Evolutionary conservation across 2,797 vertebrate genomes (phyloP).

Genomic region (Myripristis murdjan): DNA sequence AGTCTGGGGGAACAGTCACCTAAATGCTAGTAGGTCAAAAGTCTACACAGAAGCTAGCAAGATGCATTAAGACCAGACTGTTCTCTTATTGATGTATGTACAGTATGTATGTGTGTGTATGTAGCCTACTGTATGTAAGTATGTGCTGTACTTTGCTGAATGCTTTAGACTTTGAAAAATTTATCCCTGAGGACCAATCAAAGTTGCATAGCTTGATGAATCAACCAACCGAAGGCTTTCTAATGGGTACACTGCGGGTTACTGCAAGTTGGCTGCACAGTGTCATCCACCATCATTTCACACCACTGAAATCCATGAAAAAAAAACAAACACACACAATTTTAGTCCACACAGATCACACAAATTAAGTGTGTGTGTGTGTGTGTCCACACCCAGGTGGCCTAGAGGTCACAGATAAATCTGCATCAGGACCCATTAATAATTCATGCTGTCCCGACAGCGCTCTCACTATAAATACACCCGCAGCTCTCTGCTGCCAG

Average conservation of each 20-base stretch:
- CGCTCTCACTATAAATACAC: slow-evolving; percentile 81
- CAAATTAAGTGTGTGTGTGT: slow-evolving; percentile 44
- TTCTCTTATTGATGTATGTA: slow-evolving; percentile 58
- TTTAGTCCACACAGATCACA: slow-evolving; percentile 49
- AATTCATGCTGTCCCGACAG: slow-evolving; percentile 80
- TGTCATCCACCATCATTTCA: slow-evolving; percentile 40
- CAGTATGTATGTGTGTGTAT: slow-evolving; percentile 66
- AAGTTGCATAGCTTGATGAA: slow-evolving; percentile 31
- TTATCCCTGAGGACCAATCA: slow-evolving; percentile 65
- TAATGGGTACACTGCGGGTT: slow-evolving; percentile 47
- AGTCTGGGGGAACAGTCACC: slow-evolving; percentile 34
- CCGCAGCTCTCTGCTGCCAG: slow-evolving; percentile 59
- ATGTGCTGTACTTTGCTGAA: slow-evolving; percentile 71
- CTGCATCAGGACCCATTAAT: slow-evolving; percentile 81
- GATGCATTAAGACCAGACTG: slow-evolving; percentile 49
- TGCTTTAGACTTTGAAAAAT: slow-evolving; percentile 67
- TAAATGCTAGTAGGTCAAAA: slow-evolving; percentile 42
- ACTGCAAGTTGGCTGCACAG: slow-evolving; percentile 40
- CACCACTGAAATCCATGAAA: slow-evolving; percentile 32
- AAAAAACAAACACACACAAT: slow-evolving; percentile 17
- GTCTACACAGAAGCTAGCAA: slow-evolving; percentile 33
- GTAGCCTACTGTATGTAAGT: slow-evolving; percentile 71
- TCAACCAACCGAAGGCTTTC: slow-evolving; percentile 34
- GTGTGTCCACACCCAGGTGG: slow-evolving; percentile 69
- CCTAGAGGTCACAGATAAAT: slow-evolving; percentile 82